Conservation (phyloP, 1,140 invertebrate genomes). For the Drosophila sucinea region DNA sequence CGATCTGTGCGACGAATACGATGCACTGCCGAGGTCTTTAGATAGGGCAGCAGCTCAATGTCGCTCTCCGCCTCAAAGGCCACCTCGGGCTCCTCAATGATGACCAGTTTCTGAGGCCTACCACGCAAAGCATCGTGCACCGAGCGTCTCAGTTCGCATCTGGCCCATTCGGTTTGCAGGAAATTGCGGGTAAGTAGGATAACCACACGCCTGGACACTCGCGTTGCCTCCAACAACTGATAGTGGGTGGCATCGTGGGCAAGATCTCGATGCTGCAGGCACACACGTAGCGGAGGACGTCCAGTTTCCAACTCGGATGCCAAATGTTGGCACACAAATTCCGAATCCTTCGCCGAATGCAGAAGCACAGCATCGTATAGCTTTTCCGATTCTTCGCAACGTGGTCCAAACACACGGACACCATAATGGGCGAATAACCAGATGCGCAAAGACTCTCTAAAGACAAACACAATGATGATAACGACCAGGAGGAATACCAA, state of each 20-base stretch:
- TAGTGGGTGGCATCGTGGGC: slow-evolving; percentile 86
- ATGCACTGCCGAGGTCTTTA: slow-evolving; percentile 93
- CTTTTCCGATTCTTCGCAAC: slow-evolving; percentile 91
- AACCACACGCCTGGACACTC: slow-evolving; percentile 91
- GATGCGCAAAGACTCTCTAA: slow-evolving; percentile 91
- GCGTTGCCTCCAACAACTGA: slow-evolving; percentile 91
- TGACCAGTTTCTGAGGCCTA: slow-evolving; percentile 91
- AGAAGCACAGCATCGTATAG: slow-evolving; percentile 96
- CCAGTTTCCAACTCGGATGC: slow-evolving; percentile 92
- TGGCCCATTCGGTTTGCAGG: slow-evolving; percentile 93
- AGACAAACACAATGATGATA: slow-evolving; percentile 91
- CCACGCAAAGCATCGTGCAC: slow-evolving; percentile 92
- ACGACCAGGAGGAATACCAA: slow-evolving; percentile 88
- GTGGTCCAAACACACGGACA: slow-evolving; percentile 88
- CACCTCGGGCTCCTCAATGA: slow-evolving; percentile 91
- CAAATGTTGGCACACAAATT: slow-evolving; percentile 92
- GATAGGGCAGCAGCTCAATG: slow-evolving; percentile 92
- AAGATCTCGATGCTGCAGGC: slow-evolving; percentile 93
- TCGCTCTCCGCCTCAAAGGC: slow-evolving; percentile 90
- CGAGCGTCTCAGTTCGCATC: slow-evolving; percentile 91
- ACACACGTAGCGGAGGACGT: slow-evolving; percentile 89
- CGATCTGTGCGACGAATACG: slow-evolving; percentile 93
- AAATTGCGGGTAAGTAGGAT: slow-evolving; percentile 92
- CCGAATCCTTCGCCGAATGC: slow-evolving; percentile 96
- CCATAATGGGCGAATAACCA: slow-evolving; percentile 95